Evolutionary conservation across 2,888 invertebrate genomes (phyloP).

Genomic region (Drosophila longiperda): DNA sequence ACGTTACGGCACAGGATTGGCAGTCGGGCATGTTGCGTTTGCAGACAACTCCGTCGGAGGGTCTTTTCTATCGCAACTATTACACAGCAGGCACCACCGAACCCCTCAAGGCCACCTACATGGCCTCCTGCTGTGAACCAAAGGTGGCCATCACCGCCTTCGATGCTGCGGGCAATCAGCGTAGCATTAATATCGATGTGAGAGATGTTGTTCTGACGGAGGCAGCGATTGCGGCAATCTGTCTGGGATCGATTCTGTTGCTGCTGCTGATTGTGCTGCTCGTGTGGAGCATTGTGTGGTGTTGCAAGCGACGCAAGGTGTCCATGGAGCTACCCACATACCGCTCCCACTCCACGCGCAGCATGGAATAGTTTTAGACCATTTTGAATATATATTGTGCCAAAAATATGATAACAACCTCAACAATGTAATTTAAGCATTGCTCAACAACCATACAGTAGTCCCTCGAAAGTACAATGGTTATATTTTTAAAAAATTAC

Average conservation of each 20-base stretch:
- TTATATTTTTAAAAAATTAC: background rate
- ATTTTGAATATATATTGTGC: constrained; percentile 16
- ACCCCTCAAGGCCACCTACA: constrained; percentile 88
- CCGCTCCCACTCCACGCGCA: constrained; percentile 84
- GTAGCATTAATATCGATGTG: constrained; percentile 88
- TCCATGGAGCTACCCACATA: constrained; percentile 88
- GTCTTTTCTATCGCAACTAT: constrained; percentile 87
- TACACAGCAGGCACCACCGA: constrained; percentile 90
- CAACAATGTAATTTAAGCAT: constrained; percentile 17
- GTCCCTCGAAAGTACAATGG: background rate
- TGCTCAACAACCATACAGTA: constrained; percentile 24
- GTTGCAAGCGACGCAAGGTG: constrained; percentile 86
- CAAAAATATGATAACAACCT: constrained; percentile 30
- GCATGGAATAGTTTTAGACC: constrained; percentile 71
- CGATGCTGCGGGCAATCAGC: constrained; percentile 89
- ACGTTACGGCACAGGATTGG: constrained; percentile 88
- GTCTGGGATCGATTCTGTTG: constrained; percentile 88
- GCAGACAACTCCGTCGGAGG: constrained; percentile 86
- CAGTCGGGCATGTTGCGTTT: constrained; percentile 88
- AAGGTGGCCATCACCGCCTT: constrained; percentile 89
- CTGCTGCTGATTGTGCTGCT: constrained; percentile 87
- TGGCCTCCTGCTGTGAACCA: constrained; percentile 90
- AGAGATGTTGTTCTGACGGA: constrained; percentile 84
- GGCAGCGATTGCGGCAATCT: constrained; percentile 89
- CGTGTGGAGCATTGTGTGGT: constrained; percentile 87